These are phyloP conservation scores for Dermatophagoides farinae DNA, from an alignment of 1,140 invertebrate genomes.

Conservation along the genomic window DNA sequence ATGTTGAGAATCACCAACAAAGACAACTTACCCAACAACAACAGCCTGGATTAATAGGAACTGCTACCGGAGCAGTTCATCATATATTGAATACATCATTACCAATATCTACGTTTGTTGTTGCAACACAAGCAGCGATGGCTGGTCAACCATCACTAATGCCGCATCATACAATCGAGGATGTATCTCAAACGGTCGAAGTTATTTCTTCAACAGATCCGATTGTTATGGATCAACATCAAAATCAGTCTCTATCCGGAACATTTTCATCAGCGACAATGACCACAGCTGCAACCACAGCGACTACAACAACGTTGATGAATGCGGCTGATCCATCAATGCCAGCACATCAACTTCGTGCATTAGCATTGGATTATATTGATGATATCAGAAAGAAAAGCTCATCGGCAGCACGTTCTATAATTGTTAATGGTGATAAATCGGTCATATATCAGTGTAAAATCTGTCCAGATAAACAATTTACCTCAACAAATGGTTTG, in stretches of 20 bases:
- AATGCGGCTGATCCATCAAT: not conserved
- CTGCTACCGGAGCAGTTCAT: too few relatives aligned
- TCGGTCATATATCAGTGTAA: slow-evolving; percentile 26
- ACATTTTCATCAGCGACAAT: not conserved
- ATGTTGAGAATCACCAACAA: too few relatives aligned
- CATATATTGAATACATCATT: too few relatives aligned
- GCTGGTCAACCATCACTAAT: too few relatives aligned
- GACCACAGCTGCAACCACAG: not conserved
- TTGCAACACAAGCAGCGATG: too few relatives aligned
- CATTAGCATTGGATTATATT: slow-evolving; percentile 26
- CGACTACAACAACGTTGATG: not conserved
- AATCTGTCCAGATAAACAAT: slow-evolving; percentile 39
- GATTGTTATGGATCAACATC: not conserved
- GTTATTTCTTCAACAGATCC: too few relatives aligned
- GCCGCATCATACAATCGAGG: too few relatives aligned
- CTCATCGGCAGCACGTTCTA: slow-evolving; percentile 19
- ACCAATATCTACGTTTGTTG: too few relatives aligned
- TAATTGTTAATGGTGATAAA: slow-evolving; percentile 27
- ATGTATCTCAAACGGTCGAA: too few relatives aligned
- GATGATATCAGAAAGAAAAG: slow-evolving; percentile 22
- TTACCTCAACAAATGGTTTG: slow-evolving; percentile 41
- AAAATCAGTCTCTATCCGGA: not conserved
- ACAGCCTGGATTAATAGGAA: too few relatives aligned
- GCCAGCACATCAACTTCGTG: not conserved
- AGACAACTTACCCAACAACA: too few relatives aligned